Conservation (phyloP, 53 echinoderm and acorn worm species). For the Astropecten irregularis region DNA sequence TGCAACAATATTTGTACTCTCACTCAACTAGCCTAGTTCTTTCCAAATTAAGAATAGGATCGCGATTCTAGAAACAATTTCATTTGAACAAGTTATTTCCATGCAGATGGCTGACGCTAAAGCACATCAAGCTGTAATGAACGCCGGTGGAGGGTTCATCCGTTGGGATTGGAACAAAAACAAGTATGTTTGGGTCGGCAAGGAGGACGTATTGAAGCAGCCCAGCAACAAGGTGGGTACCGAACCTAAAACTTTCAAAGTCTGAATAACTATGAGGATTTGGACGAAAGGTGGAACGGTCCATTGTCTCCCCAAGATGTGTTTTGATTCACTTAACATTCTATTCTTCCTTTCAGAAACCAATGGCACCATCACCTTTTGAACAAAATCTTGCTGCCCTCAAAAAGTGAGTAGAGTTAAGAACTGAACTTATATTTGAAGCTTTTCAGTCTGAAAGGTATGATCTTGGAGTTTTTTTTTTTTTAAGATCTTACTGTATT, state of each 20-base stretch:
- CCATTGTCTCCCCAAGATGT: not conserved
- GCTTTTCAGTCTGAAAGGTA: too few species aligned
- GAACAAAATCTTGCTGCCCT: conserved; percentile 20
- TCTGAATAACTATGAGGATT: not conserved
- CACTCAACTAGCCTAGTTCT: too few species aligned
- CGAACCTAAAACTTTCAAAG: not conserved
- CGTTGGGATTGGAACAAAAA: conserved; percentile 95
- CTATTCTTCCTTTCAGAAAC: conserved; percentile 7
- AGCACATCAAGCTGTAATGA: conserved; percentile 35
- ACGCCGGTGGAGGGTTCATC: conserved; percentile 74
- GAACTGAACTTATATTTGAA: too few species aligned
- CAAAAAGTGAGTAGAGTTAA: conserved; percentile 26
- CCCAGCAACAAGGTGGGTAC: conserved; percentile 38
- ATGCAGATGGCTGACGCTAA: conserved; percentile 26
- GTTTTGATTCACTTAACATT: too few species aligned
- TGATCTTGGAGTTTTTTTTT: too few species aligned
- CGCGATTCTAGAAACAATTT: too few species aligned
- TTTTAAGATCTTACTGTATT: too few species aligned
- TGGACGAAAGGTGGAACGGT: not conserved
- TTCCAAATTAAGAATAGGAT: too few species aligned
- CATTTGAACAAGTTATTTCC: too few species aligned
- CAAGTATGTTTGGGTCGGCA: conserved; percentile 82
- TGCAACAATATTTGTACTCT: too few species aligned
- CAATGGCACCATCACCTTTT: conserved; percentile 33
- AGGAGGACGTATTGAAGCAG: conserved; percentile 63